A percentile compares a stretch with the other conserved stretches of the same genome.
These are phyloP conservation scores for Leptinotarsa peninsularis DNA, from an alignment of 2,888 invertebrate species.

Conservation along the genomic window DNA sequence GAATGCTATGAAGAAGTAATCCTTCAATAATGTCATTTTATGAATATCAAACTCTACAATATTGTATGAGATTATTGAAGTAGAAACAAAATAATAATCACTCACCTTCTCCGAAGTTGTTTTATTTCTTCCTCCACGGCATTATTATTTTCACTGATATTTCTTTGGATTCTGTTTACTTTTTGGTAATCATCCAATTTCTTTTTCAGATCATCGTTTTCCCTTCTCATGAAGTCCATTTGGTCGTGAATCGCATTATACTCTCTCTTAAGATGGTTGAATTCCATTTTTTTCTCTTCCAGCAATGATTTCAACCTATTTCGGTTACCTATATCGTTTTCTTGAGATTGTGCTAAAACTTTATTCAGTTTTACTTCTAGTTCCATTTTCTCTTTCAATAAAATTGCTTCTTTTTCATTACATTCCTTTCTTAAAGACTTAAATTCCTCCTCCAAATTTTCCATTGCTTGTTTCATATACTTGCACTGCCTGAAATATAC, in stretches of 20 bases:
- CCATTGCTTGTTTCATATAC: constrained; percentile 74
- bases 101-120: constrained; percentile 74
- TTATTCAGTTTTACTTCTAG: constrained; percentile 72
- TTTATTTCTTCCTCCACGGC: constrained; percentile 82
- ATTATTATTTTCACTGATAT: constrained; percentile 80
- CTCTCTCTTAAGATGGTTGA: constrained; percentile 77
- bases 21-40: too few species aligned
- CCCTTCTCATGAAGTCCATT: constrained; percentile 77
- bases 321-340: constrained; percentile 70
- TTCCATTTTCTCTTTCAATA: constrained; percentile 79
- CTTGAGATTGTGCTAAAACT: constrained; percentile 41
- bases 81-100: background rate
- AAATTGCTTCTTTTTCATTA: constrained; percentile 75
- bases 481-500: constrained; percentile 70
- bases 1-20: too few species aligned
- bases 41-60: too few species aligned
- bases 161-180: constrained; percentile 85
- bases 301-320: constrained; percentile 77
- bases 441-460: constrained; percentile 73
- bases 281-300: constrained; percentile 81
- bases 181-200: constrained; percentile 88
- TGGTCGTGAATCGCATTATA: constrained; percentile 77
- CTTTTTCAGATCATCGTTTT: constrained; percentile 83
- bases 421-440: constrained; percentile 74
- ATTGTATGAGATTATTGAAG: too few species aligned